These are phyloP conservation scores for Megalops atlanticus DNA, from an alignment of 2,113 vertebrate species.

Conservation along the genomic window DNA sequence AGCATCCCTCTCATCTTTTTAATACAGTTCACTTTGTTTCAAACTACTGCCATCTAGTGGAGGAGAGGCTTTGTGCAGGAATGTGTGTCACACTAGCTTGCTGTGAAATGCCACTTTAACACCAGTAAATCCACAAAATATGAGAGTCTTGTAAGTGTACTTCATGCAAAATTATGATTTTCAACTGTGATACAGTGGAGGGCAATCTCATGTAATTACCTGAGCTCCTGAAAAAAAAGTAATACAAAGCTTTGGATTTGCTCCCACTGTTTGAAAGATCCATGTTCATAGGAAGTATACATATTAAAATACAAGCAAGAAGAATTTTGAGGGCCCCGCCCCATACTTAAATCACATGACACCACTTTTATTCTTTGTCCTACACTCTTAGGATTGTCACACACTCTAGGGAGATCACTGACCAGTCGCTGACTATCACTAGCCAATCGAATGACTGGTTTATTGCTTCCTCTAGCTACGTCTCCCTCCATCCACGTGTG, in stretches of 20 bases:
- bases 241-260: too few relatives aligned
- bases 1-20: background rate
- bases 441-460: slow-evolving; percentile 2
- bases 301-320: too few relatives aligned
- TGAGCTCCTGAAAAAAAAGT: too few relatives aligned
- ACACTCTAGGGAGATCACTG: too few relatives aligned
- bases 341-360: too few relatives aligned
- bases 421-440: background rate
- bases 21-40: slow-evolving; percentile 26
- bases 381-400: background rate
- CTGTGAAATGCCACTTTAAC: background rate
- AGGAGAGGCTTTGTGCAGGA: background rate
- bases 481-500: slow-evolving; percentile 94
- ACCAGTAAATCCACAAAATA: background rate
- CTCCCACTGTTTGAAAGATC: too few relatives aligned
- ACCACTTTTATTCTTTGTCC: background rate
- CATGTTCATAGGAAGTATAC: too few relatives aligned
- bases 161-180: background rate
- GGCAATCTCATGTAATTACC: too few relatives aligned
- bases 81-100: slow-evolving; percentile 28
- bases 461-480: slow-evolving; percentile 71
- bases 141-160: background rate
- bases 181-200: background rate
- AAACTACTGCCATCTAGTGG: slow-evolving; percentile 58
- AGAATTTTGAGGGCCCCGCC: too few relatives aligned